Evolutionary conservation across 2,113 vertebrate species (phyloP).

Genomic region (Lycaon pictus): DNA sequence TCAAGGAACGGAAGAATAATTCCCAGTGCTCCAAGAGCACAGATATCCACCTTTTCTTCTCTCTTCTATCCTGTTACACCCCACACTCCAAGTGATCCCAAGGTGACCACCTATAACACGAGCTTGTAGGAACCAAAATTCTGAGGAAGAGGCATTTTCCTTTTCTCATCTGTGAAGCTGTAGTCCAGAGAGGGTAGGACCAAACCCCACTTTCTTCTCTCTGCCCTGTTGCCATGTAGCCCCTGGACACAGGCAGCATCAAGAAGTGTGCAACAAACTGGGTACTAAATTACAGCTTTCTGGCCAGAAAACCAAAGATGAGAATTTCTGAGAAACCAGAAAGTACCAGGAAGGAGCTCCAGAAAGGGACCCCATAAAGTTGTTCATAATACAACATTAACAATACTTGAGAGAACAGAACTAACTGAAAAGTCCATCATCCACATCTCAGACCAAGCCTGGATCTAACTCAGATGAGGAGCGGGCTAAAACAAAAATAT

Average conservation of each 20-base stretch:
- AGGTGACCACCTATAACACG: not conserved
- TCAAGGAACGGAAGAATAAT: not conserved
- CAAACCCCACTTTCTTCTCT: not conserved
- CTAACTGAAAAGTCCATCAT: not conserved
- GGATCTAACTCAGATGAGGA: not conserved
- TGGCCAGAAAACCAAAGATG: not conserved
- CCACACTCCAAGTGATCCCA: not conserved
- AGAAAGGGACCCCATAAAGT: not conserved
- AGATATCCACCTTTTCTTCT: not conserved
- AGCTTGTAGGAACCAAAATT: not conserved
- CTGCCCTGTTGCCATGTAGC: not conserved
- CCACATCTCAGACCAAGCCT: not conserved
- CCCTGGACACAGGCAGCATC: not conserved
- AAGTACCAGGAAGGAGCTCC: not conserved
- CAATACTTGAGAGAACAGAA: not conserved
- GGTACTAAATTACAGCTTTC: not conserved
- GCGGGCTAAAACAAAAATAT: constrained; percentile 9
- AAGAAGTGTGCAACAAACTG: not conserved
- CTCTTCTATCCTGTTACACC: not conserved
- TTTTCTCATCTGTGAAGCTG: not conserved
- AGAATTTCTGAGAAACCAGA: not conserved
- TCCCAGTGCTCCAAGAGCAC: not conserved
- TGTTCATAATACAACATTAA: not conserved
- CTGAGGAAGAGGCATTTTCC: not conserved
- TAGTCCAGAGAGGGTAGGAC: not conserved